Evolutionary conservation across 2,888 invertebrate genomes (phyloP).

Genomic region (Drosophila paramelanica): DNA sequence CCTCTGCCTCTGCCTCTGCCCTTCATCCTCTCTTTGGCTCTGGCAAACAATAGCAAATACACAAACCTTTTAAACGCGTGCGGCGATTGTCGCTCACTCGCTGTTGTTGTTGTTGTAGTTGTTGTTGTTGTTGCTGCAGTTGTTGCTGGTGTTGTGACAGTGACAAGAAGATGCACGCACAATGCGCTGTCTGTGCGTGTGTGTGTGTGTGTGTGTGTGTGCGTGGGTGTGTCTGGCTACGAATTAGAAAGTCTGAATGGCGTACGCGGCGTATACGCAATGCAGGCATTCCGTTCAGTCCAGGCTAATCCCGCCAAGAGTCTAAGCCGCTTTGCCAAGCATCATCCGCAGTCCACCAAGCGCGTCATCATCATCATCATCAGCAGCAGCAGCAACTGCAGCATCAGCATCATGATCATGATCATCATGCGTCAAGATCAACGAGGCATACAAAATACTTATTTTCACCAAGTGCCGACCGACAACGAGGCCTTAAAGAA

Average conservation of each 20-base stretch:
- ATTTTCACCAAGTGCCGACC: slow-evolving; percentile 70
- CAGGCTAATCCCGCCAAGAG: slow-evolving; percentile 47
- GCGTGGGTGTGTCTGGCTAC: slow-evolving; percentile 6
- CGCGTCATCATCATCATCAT: slow-evolving; percentile 16
- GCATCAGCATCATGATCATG: slow-evolving; percentile 7
- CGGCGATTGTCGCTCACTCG: slow-evolving; percentile 50
- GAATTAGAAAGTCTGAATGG: slow-evolving; percentile 54
- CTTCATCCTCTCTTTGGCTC: slow-evolving; percentile 32
- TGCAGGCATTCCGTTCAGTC: slow-evolving; percentile 18
- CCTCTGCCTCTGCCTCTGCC: slow-evolving; percentile 7
- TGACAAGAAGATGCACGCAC: slow-evolving; percentile 60
- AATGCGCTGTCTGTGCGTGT: slow-evolving; percentile 4
- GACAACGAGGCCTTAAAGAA: slow-evolving; percentile 42
- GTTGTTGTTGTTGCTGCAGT: slow-evolving; percentile 8
- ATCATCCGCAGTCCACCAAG: slow-evolving; percentile 13
- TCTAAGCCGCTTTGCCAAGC: slow-evolving; percentile 50
- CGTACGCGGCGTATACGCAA: slow-evolving; percentile 54
- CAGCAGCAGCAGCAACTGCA: slow-evolving; percentile 9
- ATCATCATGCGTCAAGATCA: slow-evolving; percentile 55
- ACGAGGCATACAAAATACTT: slow-evolving; percentile 70
- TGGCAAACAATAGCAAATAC: slow-evolving; percentile 64
- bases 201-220: slow-evolving; percentile 10
- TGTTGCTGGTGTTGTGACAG: slow-evolving; percentile 50
- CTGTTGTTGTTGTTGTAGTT: slow-evolving; percentile 10
- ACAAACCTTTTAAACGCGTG: slow-evolving; percentile 76